phyloP scores from a whole-genome alignment of 37 sponge, comb jelly and placozoan genomes.

The Spongilla lacustris region DNA sequence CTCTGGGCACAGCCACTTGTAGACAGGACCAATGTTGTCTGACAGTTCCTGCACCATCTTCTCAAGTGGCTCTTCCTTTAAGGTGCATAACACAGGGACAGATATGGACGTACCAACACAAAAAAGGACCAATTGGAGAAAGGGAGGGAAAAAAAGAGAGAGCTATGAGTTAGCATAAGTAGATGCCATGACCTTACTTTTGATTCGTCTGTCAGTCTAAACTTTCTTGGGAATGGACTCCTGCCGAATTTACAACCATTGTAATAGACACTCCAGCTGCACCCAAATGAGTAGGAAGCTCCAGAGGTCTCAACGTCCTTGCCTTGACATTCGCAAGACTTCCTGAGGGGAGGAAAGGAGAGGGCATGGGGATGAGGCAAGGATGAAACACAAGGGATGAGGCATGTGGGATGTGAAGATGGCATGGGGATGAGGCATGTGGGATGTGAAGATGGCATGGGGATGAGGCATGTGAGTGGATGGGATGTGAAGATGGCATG shows the following conservation, averaged over 20 bases:
- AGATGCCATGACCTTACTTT: no score
- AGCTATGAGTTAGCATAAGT: not conserved
- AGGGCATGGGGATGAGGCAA: slow-evolving; percentile 6
- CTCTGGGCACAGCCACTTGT: slow-evolving; percentile 86
- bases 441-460: not conserved
- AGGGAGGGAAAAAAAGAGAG: not conserved
- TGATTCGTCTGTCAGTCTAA: slow-evolving; percentile 60
- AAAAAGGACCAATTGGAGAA: not conserved
- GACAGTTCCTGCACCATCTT: slow-evolving; percentile 68
- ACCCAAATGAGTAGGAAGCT: slow-evolving; percentile 93
- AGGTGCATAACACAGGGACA: not conserved
- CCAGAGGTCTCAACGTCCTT: slow-evolving; percentile 71
- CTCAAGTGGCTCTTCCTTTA: slow-evolving; percentile 76
- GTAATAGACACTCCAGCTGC: slow-evolving; percentile 93
- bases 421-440: no score
- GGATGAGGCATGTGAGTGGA: slow-evolving; percentile 1
- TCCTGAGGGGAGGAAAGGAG: slow-evolving; percentile 60
- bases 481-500: no score
- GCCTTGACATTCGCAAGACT: slow-evolving; percentile 91
- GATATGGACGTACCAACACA: no score
- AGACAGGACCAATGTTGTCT: slow-evolving; percentile 74
- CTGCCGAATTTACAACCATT: slow-evolving; percentile 94
- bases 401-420: no score
- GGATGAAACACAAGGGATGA: no score
- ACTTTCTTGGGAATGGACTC: slow-evolving; percentile 85